Evolutionary conservation across 2,113 vertebrate species (phyloP).

Genomic region (Oncorhynchus keta): DNA sequence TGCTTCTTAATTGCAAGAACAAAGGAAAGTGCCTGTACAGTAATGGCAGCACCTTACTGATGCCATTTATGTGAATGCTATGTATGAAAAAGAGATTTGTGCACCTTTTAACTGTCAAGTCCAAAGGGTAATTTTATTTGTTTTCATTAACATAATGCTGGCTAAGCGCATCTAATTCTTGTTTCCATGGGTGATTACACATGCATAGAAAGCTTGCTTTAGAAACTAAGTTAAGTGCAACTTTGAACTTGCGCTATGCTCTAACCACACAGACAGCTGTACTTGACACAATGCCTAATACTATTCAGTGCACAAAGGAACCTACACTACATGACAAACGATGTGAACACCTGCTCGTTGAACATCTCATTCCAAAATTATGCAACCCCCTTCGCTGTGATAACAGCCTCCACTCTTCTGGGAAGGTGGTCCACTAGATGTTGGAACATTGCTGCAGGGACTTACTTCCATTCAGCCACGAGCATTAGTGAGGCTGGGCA

Average conservation of each 20-base stretch:
- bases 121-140: constrained; percentile 73
- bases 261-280: constrained; percentile 37
- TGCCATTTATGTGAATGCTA: constrained; percentile 67
- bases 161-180: constrained; percentile 74
- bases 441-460: too few species aligned
- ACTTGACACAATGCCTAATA: constrained; percentile 57
- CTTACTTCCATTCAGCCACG: too few species aligned
- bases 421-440: too few species aligned
- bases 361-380: too few species aligned
- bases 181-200: constrained; percentile 67
- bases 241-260: constrained; percentile 40
- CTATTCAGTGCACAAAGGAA: constrained; percentile 26
- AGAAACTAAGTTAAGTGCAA: constrained; percentile 58
- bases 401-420: too few species aligned
- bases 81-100: constrained; percentile 57
- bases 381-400: too few species aligned
- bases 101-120: constrained; percentile 74
- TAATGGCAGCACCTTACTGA: constrained; percentile 59
- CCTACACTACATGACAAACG: background rate
- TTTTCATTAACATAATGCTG: constrained; percentile 74
- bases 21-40: constrained; percentile 46
- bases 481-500: too few species aligned
- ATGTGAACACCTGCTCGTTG: too few species aligned
- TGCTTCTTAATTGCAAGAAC: constrained; percentile 60
- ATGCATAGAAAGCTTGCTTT: constrained; percentile 57